A percentile compares a stretch with the other conserved stretches of the same genome.
Evolutionary conservation across 2,797 vertebrate species (phyloP).

Genomic region (Parotocinclus haroldoi): DNA sequence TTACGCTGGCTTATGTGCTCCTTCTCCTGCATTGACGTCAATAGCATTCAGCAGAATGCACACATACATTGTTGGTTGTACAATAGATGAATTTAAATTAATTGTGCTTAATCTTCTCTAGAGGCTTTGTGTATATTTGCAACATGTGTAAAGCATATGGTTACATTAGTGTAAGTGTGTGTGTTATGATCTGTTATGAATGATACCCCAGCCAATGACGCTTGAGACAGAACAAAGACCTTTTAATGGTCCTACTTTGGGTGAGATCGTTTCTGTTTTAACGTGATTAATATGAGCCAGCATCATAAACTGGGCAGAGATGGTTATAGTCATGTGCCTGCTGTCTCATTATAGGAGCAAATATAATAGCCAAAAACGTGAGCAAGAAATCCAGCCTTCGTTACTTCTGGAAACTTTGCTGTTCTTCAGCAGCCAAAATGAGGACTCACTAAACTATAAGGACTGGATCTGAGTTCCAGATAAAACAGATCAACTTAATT

Average conservation of each 20-base stretch:
- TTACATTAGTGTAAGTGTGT: background rate
- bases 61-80: background rate
- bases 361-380: constrained; percentile 33
- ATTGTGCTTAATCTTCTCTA: background rate
- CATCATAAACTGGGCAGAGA: constrained; percentile 7
- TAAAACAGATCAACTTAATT: constrained; percentile 11
- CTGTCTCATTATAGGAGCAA: constrained; percentile 35
- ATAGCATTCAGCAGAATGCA: constrained; percentile 23
- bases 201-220: constrained; percentile 13
- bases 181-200: constrained; percentile 5
- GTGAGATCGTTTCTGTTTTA: constrained; percentile 7
- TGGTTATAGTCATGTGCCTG: constrained; percentile 20
- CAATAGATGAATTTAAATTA: background rate
- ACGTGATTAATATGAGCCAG: constrained; percentile 20
- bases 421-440: constrained; percentile 29
- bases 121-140: background rate
- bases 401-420: constrained; percentile 32
- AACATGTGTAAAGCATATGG: background rate
- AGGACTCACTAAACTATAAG: constrained; percentile 7
- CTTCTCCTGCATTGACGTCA: constrained; percentile 33
- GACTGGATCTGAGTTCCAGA: constrained; percentile 7
- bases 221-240: constrained; percentile 4
- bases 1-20: constrained; percentile 30
- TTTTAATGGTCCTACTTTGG: constrained; percentile 21
- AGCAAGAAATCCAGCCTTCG: constrained; percentile 33